Base-by-base conservation (phyloP, 2,888 invertebrate genomes). In the Acronicta alni region DNA sequence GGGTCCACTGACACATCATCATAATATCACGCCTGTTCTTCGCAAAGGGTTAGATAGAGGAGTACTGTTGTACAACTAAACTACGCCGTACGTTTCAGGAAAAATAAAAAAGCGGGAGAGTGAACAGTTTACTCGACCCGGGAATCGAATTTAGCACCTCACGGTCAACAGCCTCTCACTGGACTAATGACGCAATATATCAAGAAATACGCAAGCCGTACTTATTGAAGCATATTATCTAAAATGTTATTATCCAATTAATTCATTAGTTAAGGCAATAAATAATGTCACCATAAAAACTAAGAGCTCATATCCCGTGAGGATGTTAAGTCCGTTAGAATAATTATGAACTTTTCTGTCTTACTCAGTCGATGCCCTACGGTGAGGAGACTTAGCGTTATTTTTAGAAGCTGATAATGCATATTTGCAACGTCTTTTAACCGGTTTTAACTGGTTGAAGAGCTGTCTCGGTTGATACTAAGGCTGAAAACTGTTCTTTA, bases 391-490 rank as follows among this genome's bases (percentile, higher is more conserved):
- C 39, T 45, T 20, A 7, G 16, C 32, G 63, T 61, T 74, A 75
- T 72, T 59, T 75, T 75, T 72, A 75, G 66, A 59, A 38, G 30
- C 54, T 65, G 66, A 67, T 62, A 58, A 75, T 65, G 67, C 57
- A 69, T 61, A 66, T 61, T 67, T 66, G 64, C 67, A 49, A 16
- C 61, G 43, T 63, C 59, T 64, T 58, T 64, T 45, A 72, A 67
- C 66, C 76, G 59, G 72, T 61, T 55, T 32, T 38, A 56, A 55
- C 64, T 55, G 39, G 60, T 53, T 63, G 48, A 58, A 47, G 47
- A 60, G 37, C 66, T 45, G 43, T 59, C 47, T 55, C 41, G 17
- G 16, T 18, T 57, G 48, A 53, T 60, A 46, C 52, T 60, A 65
- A 57, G 32, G 57, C n/a, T 53, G 59, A 56, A 74, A 70, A 49